These are phyloP conservation scores for Amia ocellicauda DNA, from an alignment of 2,113 vertebrate species.

Conservation along the genomic window DNA sequence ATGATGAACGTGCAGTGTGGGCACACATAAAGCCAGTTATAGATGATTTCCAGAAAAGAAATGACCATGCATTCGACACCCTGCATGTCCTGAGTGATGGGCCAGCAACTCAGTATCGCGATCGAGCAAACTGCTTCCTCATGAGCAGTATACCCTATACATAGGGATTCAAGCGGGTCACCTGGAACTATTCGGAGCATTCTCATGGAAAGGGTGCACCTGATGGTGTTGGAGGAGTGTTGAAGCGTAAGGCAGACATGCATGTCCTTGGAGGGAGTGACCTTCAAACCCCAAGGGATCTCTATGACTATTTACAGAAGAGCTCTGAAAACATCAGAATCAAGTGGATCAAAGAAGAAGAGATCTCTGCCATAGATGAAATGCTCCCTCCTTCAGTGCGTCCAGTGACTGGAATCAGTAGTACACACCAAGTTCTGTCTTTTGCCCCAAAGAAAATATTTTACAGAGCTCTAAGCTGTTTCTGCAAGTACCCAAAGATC, in stretches of 20 bases:
- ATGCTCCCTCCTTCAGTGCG: conserved; percentile 13
- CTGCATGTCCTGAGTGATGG: no score
- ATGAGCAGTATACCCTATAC: no score
- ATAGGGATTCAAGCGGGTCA: no score
- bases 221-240: no score
- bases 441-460: conserved; percentile 6
- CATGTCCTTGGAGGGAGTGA: conserved; percentile 6
- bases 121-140: no score
- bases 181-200: no score
- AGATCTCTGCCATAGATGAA: conserved; percentile 5
- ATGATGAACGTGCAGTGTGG: conserved; percentile 18
- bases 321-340: neutral
- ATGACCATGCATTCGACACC: no score
- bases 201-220: no score
- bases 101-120: no score
- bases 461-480: conserved; percentile 18
- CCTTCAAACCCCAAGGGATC: conserved; percentile 13
- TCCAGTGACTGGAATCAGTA: conserved; percentile 11
- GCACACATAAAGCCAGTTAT: conserved; percentile 20
- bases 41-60: no score
- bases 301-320: conserved; percentile 11
- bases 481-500: conserved; percentile 19
- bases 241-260: conserved; percentile 4
- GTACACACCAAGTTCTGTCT: conserved; percentile 3
- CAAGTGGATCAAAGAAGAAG: conserved; percentile 13